These are phyloP conservation scores for Atethmia centrago DNA, from an alignment of 2,888 invertebrate species.

Conservation along the genomic window DNA sequence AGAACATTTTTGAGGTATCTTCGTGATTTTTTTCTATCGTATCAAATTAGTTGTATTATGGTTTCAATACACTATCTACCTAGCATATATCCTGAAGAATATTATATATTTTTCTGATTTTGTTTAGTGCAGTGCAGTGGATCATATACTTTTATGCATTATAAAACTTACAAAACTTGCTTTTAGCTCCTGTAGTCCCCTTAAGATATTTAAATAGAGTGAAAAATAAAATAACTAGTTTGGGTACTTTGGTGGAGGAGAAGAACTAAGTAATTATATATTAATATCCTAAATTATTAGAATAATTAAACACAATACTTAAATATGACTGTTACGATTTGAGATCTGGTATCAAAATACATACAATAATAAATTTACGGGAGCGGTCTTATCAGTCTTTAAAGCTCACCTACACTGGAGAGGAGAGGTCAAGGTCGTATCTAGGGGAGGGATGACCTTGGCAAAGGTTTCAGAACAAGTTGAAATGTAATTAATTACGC, in stretches of 20 bases:
- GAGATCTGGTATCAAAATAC: slow-evolving; percentile 36
- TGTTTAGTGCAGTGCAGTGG: too few species aligned
- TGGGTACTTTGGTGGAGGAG: background rate
- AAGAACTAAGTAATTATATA: background rate
- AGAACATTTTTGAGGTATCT: too few species aligned
- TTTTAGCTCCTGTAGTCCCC: too few species aligned
- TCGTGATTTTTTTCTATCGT: too few species aligned
- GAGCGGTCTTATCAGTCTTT: slow-evolving; percentile 49
- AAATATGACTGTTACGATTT: slow-evolving; percentile 12
- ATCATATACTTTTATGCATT: too few species aligned
- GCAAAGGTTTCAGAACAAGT: slow-evolving; percentile 34
- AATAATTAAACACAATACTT: slow-evolving; percentile 19
- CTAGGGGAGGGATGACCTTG: slow-evolving; percentile 8
- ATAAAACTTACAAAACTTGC: too few species aligned
- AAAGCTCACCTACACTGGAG: slow-evolving; percentile 33
- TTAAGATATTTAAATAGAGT: background rate
- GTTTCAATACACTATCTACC: too few species aligned
- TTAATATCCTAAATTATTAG: slow-evolving; percentile 13
- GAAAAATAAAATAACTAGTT: slow-evolving; percentile 15
- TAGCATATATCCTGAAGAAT: too few species aligned
- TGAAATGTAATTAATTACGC: slow-evolving; percentile 37
- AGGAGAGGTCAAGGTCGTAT: slow-evolving; percentile 10
- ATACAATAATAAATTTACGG: slow-evolving; percentile 35
- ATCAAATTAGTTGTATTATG: too few species aligned
- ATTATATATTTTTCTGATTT: too few species aligned